A percentile compares a stretch with the other conserved stretches of the same genome.
These are phyloP conservation scores for Chironex yamaguchii DNA, from an alignment of 30 jellyfish, hydroid and myxozoan species.

Conservation along the genomic window DNA sequence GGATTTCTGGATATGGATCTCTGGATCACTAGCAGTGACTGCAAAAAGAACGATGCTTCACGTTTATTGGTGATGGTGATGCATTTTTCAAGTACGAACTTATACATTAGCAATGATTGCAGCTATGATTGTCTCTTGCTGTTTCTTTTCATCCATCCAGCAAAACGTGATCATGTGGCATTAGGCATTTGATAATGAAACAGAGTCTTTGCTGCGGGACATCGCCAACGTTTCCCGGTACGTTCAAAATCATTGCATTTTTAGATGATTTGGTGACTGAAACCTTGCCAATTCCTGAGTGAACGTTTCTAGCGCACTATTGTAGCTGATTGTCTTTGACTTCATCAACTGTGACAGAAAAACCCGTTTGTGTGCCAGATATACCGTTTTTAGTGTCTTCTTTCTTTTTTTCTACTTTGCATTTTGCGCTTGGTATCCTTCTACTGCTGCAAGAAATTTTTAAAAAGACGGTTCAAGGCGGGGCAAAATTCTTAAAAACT, in stretches of 20 bases:
- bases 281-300: background rate
- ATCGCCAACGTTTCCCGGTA: background rate
- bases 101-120: background rate
- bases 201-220: background rate
- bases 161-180: background rate
- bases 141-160: background rate
- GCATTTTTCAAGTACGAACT: background rate
- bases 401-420: slow-evolving; percentile 21
- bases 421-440: background rate
- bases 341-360: background rate
- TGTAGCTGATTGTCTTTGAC: background rate
- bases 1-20: background rate
- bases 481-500: too few relatives aligned
- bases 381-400: background rate
- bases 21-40: background rate
- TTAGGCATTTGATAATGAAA: background rate
- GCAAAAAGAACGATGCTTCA: background rate
- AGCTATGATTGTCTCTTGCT: background rate
- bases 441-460: too few relatives aligned
- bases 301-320: background rate
- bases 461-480: too few relatives aligned
- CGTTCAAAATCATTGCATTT: background rate
- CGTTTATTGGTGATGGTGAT: background rate
- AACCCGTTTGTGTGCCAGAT: background rate
- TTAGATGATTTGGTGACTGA: background rate